Evolutionary conservation across 2,113 vertebrate species (phyloP).

Genomic region (Crotalus tigris): DNA sequence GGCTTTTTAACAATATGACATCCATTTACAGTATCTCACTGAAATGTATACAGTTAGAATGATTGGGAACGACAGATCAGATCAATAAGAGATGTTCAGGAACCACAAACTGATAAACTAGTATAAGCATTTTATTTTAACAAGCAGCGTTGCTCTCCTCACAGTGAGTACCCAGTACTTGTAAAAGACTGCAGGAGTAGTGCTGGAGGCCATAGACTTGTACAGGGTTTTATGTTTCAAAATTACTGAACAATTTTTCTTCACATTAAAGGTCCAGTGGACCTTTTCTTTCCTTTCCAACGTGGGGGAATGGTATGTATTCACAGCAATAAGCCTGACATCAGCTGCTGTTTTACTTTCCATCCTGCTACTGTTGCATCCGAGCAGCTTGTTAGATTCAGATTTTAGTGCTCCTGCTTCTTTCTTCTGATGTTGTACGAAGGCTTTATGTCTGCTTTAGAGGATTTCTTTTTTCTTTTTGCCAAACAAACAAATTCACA

Average conservation of each 20-base stretch:
- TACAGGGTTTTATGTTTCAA: neutral
- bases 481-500: constrained; percentile 4
- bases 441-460: neutral
- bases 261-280: neutral
- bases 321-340: neutral
- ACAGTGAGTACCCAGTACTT: neutral
- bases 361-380: neutral
- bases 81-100: neutral
- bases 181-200: neutral
- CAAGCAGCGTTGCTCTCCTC: neutral
- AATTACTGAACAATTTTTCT: neutral
- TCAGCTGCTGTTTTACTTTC: neutral
- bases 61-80: neutral
- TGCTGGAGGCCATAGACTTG: neutral
- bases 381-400: neutral
- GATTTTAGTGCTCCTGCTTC: neutral
- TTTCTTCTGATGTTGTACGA: neutral
- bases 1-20: neutral
- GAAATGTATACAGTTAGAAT: neutral
- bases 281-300: neutral
- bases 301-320: neutral
- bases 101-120: neutral
- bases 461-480: neutral
- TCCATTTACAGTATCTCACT: neutral
- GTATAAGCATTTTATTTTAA: neutral